Base-by-base conservation (phyloP, 2,113 vertebrate species). In the Mixornis gularis region DNA sequence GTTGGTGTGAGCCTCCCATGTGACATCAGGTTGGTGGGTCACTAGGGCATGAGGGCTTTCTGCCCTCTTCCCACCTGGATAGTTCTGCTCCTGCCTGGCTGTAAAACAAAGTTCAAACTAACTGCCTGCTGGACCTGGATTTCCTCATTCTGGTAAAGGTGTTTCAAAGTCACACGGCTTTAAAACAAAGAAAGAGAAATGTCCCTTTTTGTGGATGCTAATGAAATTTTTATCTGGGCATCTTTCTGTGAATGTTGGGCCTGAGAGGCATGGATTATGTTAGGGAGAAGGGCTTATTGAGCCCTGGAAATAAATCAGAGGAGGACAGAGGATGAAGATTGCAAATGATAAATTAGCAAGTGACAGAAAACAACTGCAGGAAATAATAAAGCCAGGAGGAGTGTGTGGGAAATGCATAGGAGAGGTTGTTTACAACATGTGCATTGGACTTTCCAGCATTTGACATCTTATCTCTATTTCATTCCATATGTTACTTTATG, bases 401-500 rank as follows among this genome's bases (percentile, higher is more conserved):
- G 60, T 15, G 85, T 81, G 89, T 92, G 62, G 69, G 78, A 95
- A 97, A 94, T n/a, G 63, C 86, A 91, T 32, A 80, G 90, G 90
- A 74, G 89, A 91, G 19, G 44, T 89, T 66, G 76, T 94, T 90
- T 95, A 82, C 64, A 96, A 89, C 84, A 73, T 69, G 56, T 77
- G 76, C 90, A 76, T 87, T 0, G 62, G 95, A 93, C 85, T 90
- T 95, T 27, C 60, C 81, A 83, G 96, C 92, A 91, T 85, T 94
- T 94, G 94, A 91, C 79, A 90, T 85, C 92, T 96, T 96, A 93
- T 96, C 92, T 96, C 87, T 51, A 71, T 69, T 92, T 96, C 74
- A 83, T 91, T 96, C 97, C 96, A 84, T 96, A 95, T 97, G 96
- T 95, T 94, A 95, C 93, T 96, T 94, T 95, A 95, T 89, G 95